These are phyloP conservation scores for Microcebus tavaratra DNA, from an alignment of 2,113 vertebrate genomes.

Conservation along the genomic window DNA sequence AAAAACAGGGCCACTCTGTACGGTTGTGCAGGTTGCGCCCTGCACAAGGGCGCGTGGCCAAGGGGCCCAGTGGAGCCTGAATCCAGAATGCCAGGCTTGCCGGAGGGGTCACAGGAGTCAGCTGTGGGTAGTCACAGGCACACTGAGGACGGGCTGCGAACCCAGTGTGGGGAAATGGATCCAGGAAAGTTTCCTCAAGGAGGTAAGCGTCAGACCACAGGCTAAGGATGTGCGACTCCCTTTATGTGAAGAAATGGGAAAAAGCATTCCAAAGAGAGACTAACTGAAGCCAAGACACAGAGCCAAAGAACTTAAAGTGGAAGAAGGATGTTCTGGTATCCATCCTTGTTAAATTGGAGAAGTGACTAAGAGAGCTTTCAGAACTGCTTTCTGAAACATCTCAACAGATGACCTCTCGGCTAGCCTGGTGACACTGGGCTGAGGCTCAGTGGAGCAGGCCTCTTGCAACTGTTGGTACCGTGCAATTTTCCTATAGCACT, in stretches of 20 bases:
- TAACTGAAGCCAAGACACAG: not conserved
- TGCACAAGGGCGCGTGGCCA: not conserved
- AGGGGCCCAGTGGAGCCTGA: not conserved
- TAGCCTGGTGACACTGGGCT: not conserved
- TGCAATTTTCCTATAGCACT: not conserved
- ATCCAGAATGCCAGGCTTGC: not conserved
- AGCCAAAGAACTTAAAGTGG: slow-evolving; percentile 25
- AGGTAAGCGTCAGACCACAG: not conserved
- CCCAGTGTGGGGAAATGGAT: not conserved
- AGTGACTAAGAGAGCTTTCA: not conserved
- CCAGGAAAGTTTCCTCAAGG: not conserved
- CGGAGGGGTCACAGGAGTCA: not conserved
- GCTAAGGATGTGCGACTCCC: not conserved
- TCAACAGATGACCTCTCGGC: slow-evolving; percentile 12
- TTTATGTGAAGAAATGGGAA: slow-evolving; percentile 7
- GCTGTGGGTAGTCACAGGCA: not conserved
- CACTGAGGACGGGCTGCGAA: not conserved
- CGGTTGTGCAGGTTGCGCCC: not conserved
- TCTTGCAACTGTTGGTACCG: not conserved
- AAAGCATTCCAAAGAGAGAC: slow-evolving; percentile 36
- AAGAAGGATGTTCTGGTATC: not conserved
- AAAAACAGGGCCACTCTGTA: not conserved
- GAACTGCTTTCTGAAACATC: slow-evolving; percentile 7
- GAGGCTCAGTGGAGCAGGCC: not conserved
- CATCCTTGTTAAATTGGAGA: not conserved